phyloP scores from a whole-genome alignment of 1,140 invertebrate genomes.

The Neodiprion pinetum region DNA sequence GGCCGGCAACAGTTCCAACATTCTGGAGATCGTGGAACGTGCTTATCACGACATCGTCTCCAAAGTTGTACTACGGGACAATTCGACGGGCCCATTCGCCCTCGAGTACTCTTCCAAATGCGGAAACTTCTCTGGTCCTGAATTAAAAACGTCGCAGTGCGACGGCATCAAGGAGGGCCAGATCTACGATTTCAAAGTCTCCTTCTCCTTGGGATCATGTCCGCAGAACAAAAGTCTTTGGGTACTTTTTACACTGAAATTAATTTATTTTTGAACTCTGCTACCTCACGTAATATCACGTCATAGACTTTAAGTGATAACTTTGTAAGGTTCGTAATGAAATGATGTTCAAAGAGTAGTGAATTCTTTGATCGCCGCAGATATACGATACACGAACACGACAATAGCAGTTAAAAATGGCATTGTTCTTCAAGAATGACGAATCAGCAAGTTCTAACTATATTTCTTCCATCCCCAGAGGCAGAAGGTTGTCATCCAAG shows the following conservation, averaged over 20 bases:
- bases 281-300: no score
- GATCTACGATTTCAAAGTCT: conserved; percentile 38
- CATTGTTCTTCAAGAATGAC: no score
- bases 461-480: conserved; percentile 15
- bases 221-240: conserved; percentile 38
- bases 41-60: conserved; percentile 41
- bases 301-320: no score
- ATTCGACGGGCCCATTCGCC: conserved; percentile 31
- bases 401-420: no score
- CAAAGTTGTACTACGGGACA: conserved; percentile 38
- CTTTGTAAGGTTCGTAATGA: no score
- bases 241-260: conserved; percentile 24
- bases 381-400: no score
- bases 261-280: no score
- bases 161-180: conserved; percentile 34
- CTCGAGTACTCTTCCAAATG: conserved; percentile 41
- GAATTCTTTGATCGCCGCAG: no score
- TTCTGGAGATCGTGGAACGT: conserved; percentile 42
- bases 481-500: conserved; percentile 17
- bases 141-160: conserved; percentile 34
- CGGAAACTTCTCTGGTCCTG: background rate
- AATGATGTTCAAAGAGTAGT: no score
- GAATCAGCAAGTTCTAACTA: conserved; percentile 16
- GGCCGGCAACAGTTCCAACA: conserved; percentile 42
- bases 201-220: conserved; percentile 37